These are phyloP conservation scores for Phylloscopus trochilus DNA, from an alignment of 2,113 vertebrate species.

Conservation along the genomic window DNA sequence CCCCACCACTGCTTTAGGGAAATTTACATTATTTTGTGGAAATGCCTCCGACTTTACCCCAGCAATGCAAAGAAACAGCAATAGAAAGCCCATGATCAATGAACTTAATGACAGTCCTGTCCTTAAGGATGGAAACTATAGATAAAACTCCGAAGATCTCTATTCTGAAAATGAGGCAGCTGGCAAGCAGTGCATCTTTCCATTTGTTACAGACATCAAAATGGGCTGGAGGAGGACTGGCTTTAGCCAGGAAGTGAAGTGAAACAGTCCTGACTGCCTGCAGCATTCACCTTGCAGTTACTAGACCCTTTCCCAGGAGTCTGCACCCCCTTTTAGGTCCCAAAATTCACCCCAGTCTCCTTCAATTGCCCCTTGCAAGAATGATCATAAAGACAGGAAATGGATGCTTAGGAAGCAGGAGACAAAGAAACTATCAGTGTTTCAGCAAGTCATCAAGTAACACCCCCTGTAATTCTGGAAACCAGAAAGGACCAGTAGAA, in stretches of 20 bases:
- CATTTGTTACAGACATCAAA: background rate
- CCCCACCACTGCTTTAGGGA: background rate
- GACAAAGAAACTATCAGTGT: background rate
- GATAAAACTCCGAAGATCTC: background rate
- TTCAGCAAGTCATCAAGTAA: background rate
- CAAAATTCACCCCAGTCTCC: background rate
- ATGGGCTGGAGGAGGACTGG: fast-evolving
- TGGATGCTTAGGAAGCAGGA: background rate
- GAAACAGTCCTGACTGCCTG: background rate
- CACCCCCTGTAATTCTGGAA: background rate
- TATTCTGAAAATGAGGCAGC: background rate
- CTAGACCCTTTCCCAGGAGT: background rate
- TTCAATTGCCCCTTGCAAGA: background rate
- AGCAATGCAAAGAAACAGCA: background rate
- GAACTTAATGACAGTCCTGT: background rate
- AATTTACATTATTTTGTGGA: background rate
- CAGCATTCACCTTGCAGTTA: background rate
- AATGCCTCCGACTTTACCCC: background rate
- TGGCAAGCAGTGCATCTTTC: background rate
- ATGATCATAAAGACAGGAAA: background rate
- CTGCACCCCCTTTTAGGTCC: background rate
- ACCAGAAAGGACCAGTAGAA: conserved; percentile 11
- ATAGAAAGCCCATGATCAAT: background rate
- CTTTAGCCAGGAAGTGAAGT: background rate
- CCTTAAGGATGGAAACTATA: background rate